These are phyloP conservation scores for Corydoras sp. DNA, from an alignment of 2,113 vertebrate species.

Conservation along the genomic window DNA sequence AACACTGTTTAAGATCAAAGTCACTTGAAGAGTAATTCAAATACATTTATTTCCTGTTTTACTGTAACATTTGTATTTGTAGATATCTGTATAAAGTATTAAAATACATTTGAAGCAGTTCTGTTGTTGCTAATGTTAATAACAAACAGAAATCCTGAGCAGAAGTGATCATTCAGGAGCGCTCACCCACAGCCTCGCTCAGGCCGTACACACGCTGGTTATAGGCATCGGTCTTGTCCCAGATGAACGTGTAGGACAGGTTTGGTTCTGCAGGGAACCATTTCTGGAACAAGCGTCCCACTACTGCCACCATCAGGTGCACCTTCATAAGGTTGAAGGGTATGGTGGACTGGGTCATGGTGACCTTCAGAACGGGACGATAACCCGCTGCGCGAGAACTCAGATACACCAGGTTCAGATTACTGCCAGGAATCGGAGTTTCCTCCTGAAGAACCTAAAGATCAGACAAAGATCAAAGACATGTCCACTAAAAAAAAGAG, in stretches of 20 bases:
- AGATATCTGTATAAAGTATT: too few relatives aligned
- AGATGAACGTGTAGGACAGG: slow-evolving; percentile 94
- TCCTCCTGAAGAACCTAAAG: slow-evolving; percentile 91
- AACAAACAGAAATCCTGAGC: not conserved
- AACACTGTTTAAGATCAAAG: too few relatives aligned
- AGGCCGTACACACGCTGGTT: slow-evolving; percentile 93
- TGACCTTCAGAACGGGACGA: slow-evolving; percentile 92
- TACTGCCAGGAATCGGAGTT: slow-evolving; percentile 88
- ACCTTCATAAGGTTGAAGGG: slow-evolving; percentile 99
- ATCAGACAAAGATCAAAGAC: not conserved
- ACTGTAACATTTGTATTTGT: too few relatives aligned
- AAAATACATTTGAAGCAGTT: not conserved
- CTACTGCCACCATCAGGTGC: slow-evolving; percentile 96
- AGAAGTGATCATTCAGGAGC: not conserved
- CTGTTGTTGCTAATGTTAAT: too few relatives aligned
- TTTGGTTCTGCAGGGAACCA: slow-evolving; percentile 97
- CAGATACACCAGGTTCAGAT: slow-evolving; percentile 86
- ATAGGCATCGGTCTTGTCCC: slow-evolving; percentile 98
- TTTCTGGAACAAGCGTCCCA: slow-evolving; percentile 95
- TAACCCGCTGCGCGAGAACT: slow-evolving; percentile 92
- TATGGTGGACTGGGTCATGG: slow-evolving; percentile 88
- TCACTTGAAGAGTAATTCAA: too few relatives aligned
- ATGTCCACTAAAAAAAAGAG: not conserved
- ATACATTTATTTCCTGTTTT: too few relatives aligned
- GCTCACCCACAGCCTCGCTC: slow-evolving; percentile 93